phyloP scores from a whole-genome alignment of 2,113 vertebrate genomes.

The Orycteropus afer region DNA sequence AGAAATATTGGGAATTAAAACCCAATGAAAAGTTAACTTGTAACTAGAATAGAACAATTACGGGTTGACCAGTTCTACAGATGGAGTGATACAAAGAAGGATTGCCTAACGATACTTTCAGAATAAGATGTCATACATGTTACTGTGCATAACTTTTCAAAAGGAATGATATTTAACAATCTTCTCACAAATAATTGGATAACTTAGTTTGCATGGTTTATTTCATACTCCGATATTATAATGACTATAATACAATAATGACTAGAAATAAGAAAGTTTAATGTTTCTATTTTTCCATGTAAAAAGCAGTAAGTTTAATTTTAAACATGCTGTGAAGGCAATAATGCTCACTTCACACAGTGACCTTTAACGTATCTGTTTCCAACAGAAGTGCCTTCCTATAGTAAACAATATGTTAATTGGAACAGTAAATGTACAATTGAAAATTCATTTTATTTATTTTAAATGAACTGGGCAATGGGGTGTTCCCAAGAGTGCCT shows the following conservation, averaged over 20 bases:
- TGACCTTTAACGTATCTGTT: not conserved
- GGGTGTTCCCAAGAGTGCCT: constrained; percentile 60
- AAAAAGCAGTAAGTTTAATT: not conserved
- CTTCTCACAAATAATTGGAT: not conserved
- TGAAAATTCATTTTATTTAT: constrained; percentile 72
- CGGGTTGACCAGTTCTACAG: not conserved
- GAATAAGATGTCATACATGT: not conserved
- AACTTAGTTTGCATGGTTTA: not conserved
- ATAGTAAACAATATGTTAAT: not conserved
- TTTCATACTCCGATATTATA: not conserved
- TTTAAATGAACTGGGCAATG: constrained; percentile 73
- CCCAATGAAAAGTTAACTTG: not conserved
- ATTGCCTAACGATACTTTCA: not conserved
- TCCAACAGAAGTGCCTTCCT: constrained; percentile 40
- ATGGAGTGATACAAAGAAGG: not conserved
- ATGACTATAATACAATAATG: not conserved
- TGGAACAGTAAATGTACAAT: not conserved
- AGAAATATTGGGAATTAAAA: not conserved
- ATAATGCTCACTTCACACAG: not conserved
- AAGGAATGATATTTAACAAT: not conserved
- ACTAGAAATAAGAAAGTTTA: not conserved
- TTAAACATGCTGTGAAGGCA: fast-evolving
- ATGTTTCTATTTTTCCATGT: not conserved
- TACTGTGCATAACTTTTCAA: not conserved
- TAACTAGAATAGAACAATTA: not conserved